Base-by-base conservation (phyloP, 2,113 vertebrate genomes). In the Neotragus pygmaeus region DNA sequence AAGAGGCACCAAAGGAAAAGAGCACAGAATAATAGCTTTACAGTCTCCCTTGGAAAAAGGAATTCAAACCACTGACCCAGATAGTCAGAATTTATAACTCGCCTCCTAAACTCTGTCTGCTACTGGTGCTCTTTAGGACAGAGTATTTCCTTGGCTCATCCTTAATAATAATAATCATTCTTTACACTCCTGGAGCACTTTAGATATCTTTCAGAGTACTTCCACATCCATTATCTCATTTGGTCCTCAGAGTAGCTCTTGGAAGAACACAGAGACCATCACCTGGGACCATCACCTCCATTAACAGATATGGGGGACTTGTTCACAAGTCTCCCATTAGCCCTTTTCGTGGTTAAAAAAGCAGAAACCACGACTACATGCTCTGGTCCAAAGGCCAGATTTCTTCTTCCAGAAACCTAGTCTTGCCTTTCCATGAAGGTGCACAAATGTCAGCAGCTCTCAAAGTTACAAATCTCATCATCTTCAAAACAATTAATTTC, bases 1-100 rank as follows among this genome's bases (percentile, higher is more conserved):
- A 97, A 91, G 90, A 97, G 92, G 91, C 30, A 96, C 96, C 86
- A 97, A 97, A 84, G 95, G 95, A 88, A 96, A 98, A 98, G 15
- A 96, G 94, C 55, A 6, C 0, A 90, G 98, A 96, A 95, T 96
- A 98, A 93, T 97, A 96, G 94, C 96, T 98, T 97, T 94, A 0
- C 0, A 96, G 90, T 97, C 64, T 97, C 97, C 96, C 82, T 95
- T 96, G 97, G 98, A 97, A 16, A 9, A 66, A 55, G 25, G 81
- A 70, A 75, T 5, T 88, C 45, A 98, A 97, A 96, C 90, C 64
- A 92, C 39, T 98, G 98, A 98, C 98, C 98, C 98, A 98, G 88
- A 98, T 97, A 96, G 92, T 97, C 51, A 96, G 93, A 98, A 96
- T 15, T 57, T 90, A 96, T 86, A 97, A 98, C 2, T 82, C 0